Base-by-base conservation (phyloP, 2,113 vertebrate species). In the Oreochromis niloticus region DNA sequence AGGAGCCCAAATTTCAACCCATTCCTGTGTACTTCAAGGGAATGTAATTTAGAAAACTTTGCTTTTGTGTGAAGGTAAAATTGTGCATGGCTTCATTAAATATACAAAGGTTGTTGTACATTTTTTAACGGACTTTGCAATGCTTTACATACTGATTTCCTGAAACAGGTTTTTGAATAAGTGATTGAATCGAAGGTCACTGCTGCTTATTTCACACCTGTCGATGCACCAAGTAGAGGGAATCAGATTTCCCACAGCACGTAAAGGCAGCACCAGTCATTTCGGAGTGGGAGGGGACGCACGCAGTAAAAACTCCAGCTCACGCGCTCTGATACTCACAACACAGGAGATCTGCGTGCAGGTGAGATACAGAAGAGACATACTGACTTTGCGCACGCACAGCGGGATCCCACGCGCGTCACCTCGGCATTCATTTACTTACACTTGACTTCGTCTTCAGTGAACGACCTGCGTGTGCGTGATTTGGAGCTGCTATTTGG, bases 231-330 rank as follows among this genome's bases (percentile, higher is more conserved):
- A 73, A 73, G 68, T 30, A 27, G 9, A 17, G 1, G 27, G 32
- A 3, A 0, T 19, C 13, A 10, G 0, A 11, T 92, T 84, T 91
- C 92, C 89, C 4, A 80, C 73, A 48, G 83, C 73, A 11, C 84
- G 0, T 87, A 57, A 93, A 93, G 61, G 89, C 89, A 88, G 19
- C 94, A 52, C 7, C 39, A 11, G 22, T 61, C 8, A 10, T n/a
- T 36, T 24, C 41, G 0, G 46, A 50, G 84, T 46, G 75, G 90
- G 87, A 83, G 89, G 92, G 59, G 84, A 6, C 87, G 83, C 30
- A 56, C 86, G 68, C 89, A 79, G 88, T 87, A 85, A 93, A 92
- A 92, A 32, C 88, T 85, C 75, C 39, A 6, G 22, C 86, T 79
- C 90, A 39, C 46, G 54, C 27, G 32, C 3, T 61, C 73, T 3